phyloP scores from a whole-genome alignment of 2,888 invertebrate species.

The Ypsolopha scabrella region DNA sequence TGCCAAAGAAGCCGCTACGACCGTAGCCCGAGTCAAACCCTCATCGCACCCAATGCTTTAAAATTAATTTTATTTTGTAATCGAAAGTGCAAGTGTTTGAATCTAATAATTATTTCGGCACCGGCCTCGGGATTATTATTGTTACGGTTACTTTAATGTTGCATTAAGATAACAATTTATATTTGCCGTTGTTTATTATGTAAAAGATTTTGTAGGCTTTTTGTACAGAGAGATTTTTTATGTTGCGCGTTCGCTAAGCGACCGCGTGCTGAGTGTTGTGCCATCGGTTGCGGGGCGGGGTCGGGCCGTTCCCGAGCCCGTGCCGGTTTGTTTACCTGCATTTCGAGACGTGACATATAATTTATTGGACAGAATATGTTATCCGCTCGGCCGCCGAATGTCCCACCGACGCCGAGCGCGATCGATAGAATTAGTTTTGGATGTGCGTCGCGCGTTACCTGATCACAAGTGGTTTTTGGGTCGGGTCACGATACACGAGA shows the following conservation, averaged over 20 bases:
- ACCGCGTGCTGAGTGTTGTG: constrained; percentile 37
- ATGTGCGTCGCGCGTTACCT: constrained; percentile 63
- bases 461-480: constrained; percentile 28
- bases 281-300: constrained; percentile 33
- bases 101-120: constrained; percentile 42
- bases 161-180: constrained; percentile 46
- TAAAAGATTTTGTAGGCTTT: constrained; percentile 42
- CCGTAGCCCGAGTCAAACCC: constrained; percentile 55
- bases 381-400: constrained; percentile 40
- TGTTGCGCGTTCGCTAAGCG: constrained; percentile 48
- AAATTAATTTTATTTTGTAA: constrained; percentile 35
- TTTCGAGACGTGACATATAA: constrained; percentile 52
- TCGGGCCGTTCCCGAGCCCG: constrained; percentile 6
- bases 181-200: constrained; percentile 58
- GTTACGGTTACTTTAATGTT: constrained; percentile 51
- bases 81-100: constrained; percentile 19
- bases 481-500: constrained; percentile 17
- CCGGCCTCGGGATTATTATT: constrained; percentile 20
- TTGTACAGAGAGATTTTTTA: constrained; percentile 36
- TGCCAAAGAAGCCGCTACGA: constrained; percentile 54
- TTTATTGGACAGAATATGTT: constrained; percentile 36
- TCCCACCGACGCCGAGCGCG: constrained; percentile 62
- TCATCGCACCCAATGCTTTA: constrained; percentile 61
- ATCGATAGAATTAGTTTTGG: constrained; percentile 22
- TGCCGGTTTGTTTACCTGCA: constrained; percentile 22